Percentiles rank a stretch among this genome's conserved stretches.
These are phyloP conservation scores for Columbina picui DNA, from an alignment of 2,113 vertebrate genomes.

Conservation along the genomic window DNA sequence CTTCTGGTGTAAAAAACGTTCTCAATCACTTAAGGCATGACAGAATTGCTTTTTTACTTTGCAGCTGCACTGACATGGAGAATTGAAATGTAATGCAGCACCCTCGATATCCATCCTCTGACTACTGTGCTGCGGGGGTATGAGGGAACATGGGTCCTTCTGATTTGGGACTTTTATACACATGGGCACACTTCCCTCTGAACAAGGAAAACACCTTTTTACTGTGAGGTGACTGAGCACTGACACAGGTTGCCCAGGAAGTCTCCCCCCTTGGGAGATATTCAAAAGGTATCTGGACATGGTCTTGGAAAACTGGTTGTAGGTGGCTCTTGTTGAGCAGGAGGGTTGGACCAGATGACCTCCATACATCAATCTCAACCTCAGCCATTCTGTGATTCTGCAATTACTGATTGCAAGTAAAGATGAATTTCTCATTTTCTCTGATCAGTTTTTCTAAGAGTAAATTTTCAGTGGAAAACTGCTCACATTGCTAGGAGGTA, in stretches of 20 bases:
- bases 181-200: background rate
- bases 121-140: background rate
- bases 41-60: background rate
- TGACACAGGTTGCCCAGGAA: background rate
- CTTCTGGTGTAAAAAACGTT: background rate
- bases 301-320: background rate
- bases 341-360: background rate
- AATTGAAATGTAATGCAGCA: background rate
- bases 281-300: background rate
- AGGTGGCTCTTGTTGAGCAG: background rate
- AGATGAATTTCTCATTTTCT: background rate
- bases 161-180: background rate
- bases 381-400: background rate
- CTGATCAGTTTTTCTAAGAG: background rate
- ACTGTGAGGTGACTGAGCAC: no score
- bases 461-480: background rate
- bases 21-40: background rate
- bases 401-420: fast-evolving
- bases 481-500: background rate
- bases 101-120: background rate
- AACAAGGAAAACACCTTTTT: background rate
- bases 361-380: background rate
- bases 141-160: background rate
- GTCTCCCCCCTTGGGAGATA: background rate
- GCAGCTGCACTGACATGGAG: background rate